These are phyloP conservation scores for Hydroisotoma schaefferi DNA, from an alignment of 2,888 invertebrate genomes.

Conservation along the genomic window DNA sequence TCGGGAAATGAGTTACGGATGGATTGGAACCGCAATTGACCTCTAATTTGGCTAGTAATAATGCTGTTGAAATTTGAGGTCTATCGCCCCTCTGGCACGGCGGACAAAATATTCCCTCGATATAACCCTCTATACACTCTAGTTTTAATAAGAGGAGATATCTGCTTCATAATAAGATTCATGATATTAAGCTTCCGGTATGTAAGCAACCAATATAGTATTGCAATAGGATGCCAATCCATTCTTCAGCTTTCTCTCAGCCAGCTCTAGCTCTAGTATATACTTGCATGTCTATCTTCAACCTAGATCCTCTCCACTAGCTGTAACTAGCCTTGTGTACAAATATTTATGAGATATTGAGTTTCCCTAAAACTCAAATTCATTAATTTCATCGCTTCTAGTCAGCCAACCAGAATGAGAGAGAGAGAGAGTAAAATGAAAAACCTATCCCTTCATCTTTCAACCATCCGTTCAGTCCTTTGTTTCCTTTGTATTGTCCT, in stretches of 20 bases:
- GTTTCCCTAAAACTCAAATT: slow-evolving; percentile 17
- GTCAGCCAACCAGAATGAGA: too few species aligned
- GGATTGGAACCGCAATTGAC: slow-evolving; percentile 13
- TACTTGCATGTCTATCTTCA: not conserved
- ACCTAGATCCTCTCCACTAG: not conserved
- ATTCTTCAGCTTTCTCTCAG: too few species aligned
- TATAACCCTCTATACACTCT: too few species aligned
- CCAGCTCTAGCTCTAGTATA: not conserved
- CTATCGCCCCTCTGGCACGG: too few species aligned
- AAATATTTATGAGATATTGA: slow-evolving; percentile 19
- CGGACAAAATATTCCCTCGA: too few species aligned
- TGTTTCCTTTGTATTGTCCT: slow-evolving; percentile 1
- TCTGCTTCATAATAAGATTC: slow-evolving; percentile 10
- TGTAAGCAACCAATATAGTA: slow-evolving; percentile 8
- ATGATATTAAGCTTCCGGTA: slow-evolving; percentile 16
- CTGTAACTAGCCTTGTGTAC: not conserved
- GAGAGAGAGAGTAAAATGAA: slow-evolving; percentile 4
- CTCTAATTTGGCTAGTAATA: slow-evolving; percentile 1
- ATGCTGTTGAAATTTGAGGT: too few species aligned
- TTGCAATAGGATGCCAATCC: slow-evolving; percentile 4
- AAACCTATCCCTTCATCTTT: slow-evolving; percentile 18
- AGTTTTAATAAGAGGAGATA: slow-evolving; percentile 6
- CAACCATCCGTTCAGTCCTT: slow-evolving; percentile 4
- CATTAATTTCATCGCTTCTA: slow-evolving; percentile 14
- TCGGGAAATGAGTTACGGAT: too few species aligned